Conservation (phyloP, 2,888 invertebrate genomes). For the Drosophila suboccidentalis region DNA sequence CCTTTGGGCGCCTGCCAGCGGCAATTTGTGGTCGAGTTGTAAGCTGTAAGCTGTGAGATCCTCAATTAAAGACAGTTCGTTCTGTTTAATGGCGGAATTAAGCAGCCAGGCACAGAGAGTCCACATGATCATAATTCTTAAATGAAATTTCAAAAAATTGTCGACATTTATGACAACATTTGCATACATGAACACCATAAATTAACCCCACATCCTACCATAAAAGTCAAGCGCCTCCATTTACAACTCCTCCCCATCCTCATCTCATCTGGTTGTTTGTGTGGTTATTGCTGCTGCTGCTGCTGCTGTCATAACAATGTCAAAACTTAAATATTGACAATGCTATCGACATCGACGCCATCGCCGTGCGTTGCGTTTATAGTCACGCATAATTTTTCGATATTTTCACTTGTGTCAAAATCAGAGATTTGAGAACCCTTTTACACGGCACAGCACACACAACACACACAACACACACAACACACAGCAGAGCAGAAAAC, state of each 20-base stretch:
- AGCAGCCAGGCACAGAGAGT: conserved; percentile 27
- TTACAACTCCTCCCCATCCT: conserved; percentile 5
- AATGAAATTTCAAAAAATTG: conserved; percentile 54
- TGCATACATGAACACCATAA: conserved; percentile 79
- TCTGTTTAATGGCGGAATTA: conserved; percentile 42
- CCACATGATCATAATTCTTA: conserved; percentile 52
- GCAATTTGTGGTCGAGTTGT: conserved; percentile 24
- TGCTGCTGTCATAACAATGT: conserved; percentile 71
- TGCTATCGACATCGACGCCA: conserved; percentile 66
- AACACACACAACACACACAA: conserved; percentile 19
- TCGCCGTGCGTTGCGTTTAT: conserved; percentile 67
- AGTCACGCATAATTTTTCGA: conserved; percentile 74
- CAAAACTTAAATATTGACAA: conserved; percentile 80
- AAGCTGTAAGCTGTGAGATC: conserved; percentile 10
- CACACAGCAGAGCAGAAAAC: conserved; percentile 18
- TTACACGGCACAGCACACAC: conserved; percentile 40
- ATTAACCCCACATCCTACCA: conserved; percentile 63
- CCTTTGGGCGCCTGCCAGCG: conserved; percentile 29
- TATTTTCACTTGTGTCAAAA: conserved; percentile 72
- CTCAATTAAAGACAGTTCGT: conserved; percentile 58
- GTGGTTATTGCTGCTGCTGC: conserved; percentile 32
- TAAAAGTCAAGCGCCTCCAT: conserved; percentile 46
- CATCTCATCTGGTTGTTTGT: conserved; percentile 10
- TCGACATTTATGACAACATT: conserved; percentile 80
- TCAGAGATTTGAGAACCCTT: conserved; percentile 73